Conservation (phyloP, 2,888 invertebrate genomes). For the Camponotus fellah region DNA sequence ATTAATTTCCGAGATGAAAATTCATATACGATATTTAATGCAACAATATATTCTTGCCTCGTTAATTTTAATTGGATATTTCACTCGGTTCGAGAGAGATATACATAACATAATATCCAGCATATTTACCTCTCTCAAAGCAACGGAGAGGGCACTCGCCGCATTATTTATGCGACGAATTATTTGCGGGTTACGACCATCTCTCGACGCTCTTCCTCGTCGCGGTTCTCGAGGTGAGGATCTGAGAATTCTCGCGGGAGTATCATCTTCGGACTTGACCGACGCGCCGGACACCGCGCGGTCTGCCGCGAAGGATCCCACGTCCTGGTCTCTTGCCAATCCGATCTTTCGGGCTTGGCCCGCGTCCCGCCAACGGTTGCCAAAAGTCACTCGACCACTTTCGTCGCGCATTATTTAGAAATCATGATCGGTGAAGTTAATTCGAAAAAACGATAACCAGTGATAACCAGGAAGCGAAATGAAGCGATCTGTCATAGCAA, state of each 20-base stretch:
- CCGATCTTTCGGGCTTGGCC: constrained; percentile 63
- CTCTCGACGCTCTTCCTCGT: neutral
- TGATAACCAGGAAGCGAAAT: constrained; percentile 57
- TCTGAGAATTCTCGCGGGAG: constrained; percentile 17
- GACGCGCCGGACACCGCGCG: constrained; percentile 74
- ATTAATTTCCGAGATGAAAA: neutral
- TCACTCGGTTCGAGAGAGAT: neutral
- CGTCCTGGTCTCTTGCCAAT: constrained; percentile 76
- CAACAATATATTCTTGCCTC: too few species aligned
- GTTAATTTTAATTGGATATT: constrained; percentile 10
- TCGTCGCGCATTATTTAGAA: constrained; percentile 63
- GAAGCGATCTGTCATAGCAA: constrained; percentile 42
- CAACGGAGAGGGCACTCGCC: neutral
- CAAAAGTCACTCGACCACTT: constrained; percentile 64
- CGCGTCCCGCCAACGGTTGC: constrained; percentile 59
- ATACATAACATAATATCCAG: neutral
- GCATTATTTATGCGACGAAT: constrained; percentile 16
- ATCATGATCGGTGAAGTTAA: constrained; percentile 62
- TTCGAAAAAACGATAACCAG: constrained; percentile 52
- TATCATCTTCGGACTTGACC: neutral
- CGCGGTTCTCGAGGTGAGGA: neutral
- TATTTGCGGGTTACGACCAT: constrained; percentile 22
- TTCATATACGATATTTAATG: neutral
- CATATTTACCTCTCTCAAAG: constrained; percentile 6
- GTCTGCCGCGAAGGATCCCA: constrained; percentile 76